phyloP scores from a whole-genome alignment of 1,140 invertebrate species.

The Pachypeltis micranthus region DNA sequence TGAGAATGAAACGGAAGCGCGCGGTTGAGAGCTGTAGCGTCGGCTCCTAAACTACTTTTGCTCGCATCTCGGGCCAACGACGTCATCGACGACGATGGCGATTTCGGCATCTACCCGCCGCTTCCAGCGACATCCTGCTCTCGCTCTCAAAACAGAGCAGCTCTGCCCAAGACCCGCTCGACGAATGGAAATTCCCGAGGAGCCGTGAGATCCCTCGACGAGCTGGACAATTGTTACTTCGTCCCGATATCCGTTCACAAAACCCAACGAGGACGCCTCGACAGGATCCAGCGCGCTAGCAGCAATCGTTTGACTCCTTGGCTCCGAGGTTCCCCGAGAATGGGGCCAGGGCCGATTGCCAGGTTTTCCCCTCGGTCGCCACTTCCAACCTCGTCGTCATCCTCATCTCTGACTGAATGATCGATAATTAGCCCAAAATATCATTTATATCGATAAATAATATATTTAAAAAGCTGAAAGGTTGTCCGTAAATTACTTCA shows the following conservation, averaged over 20 bases:
- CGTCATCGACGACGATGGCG: neutral
- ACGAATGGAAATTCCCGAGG: no score
- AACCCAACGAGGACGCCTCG: neutral
- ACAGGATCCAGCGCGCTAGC: neutral
- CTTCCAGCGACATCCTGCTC: no score
- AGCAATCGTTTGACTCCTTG: neutral
- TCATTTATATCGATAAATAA: no score
- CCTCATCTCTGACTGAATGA: no score
- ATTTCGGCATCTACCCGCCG: neutral
- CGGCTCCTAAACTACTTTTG: neutral
- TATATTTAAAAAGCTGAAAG: no score
- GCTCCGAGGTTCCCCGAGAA: neutral
- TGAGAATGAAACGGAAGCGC: neutral
- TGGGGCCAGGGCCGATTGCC: neutral
- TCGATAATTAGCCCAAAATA: no score
- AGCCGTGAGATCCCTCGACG: neutral
- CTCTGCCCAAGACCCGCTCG: no score
- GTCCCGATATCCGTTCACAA: neutral
- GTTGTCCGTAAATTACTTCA: no score
- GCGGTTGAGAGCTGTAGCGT: neutral
- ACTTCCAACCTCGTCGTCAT: neutral
- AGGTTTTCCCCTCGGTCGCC: neutral
- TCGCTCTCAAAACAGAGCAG: no score
- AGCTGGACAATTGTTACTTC: neutral
- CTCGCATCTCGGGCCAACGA: neutral